These are phyloP conservation scores for Gyps fulvus DNA, from an alignment of 2,113 vertebrate genomes.

Conservation along the genomic window DNA sequence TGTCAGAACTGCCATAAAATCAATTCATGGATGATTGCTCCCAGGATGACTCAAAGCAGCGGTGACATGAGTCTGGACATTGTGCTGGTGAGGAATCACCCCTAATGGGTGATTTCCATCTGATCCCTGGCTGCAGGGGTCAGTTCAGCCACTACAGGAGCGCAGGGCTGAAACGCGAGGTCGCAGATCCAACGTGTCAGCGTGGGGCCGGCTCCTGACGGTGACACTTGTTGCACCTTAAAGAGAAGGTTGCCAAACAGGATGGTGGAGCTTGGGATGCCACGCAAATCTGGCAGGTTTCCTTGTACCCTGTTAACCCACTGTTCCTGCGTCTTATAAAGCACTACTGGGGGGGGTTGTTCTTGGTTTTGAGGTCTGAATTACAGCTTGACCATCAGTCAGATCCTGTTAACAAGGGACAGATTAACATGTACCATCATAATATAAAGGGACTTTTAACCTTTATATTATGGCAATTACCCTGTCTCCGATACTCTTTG, in stretches of 20 bases:
- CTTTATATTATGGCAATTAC: neutral
- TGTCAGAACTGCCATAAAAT: slow-evolving; percentile 50
- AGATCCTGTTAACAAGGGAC: neutral
- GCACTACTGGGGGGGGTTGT: neutral
- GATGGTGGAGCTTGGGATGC: neutral
- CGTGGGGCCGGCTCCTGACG: neutral
- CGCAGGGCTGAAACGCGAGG: neutral
- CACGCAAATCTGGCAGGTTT: neutral
- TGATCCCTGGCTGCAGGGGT: slow-evolving; percentile 32
- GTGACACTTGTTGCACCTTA: neutral
- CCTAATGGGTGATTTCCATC: slow-evolving; percentile 13
- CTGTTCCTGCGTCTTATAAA: neutral
- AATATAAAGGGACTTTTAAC: neutral
- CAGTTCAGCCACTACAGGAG: neutral
- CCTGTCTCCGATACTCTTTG: neutral
- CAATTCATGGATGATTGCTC: slow-evolving; percentile 49
- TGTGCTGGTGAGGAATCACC: slow-evolving; percentile 33
- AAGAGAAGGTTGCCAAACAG: neutral
- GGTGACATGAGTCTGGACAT: slow-evolving; percentile 13
- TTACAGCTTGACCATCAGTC: neutral
- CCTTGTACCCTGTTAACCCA: neutral
- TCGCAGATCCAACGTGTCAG: neutral
- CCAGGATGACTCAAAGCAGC: slow-evolving; percentile 32
- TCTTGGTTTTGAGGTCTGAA: neutral
- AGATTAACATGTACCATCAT: neutral